Conservation (phyloP, 2,888 invertebrate genomes). For the Rhingia campestris region DNA sequence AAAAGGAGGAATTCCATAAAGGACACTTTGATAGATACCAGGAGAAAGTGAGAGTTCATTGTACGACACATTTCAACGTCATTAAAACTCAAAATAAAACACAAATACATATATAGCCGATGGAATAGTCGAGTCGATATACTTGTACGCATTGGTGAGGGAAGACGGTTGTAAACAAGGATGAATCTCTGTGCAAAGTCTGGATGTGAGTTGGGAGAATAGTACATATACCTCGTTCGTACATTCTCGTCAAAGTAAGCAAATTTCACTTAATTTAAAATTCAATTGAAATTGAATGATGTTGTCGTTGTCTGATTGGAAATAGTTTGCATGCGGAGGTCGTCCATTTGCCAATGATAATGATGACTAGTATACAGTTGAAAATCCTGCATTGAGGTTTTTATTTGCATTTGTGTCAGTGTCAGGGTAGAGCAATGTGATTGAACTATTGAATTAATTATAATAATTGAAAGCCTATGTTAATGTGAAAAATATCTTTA, state of each 20-base stretch:
- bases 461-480: neutral
- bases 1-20: conserved; percentile 43
- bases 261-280: conserved; percentile 69
- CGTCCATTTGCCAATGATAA: neutral
- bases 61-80: conserved; percentile 59
- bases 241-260: conserved; percentile 56
- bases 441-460: conserved; percentile 25
- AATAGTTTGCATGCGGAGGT: conserved; percentile 28
- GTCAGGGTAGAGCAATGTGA: conserved; percentile 6
- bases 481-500: too few species aligned
- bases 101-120: conserved; percentile 6
- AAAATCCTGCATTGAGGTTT: conserved; percentile 24
- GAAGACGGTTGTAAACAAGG: conserved; percentile 38
- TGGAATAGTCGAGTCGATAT: neutral
- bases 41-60: conserved; percentile 54
- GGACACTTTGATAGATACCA: conserved; percentile 3
- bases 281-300: conserved; percentile 72
- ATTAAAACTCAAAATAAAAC: conserved; percentile 57
- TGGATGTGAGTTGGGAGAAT: neutral
- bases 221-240: too few species aligned
- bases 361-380: conserved; percentile 28
- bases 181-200: neutral
- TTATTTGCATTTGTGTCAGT: neutral
- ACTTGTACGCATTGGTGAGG: conserved; percentile 43
- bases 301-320: conserved; percentile 69